phyloP scores from a whole-genome alignment of 2,888 invertebrate genomes.

The Hypomecis atomaria region DNA sequence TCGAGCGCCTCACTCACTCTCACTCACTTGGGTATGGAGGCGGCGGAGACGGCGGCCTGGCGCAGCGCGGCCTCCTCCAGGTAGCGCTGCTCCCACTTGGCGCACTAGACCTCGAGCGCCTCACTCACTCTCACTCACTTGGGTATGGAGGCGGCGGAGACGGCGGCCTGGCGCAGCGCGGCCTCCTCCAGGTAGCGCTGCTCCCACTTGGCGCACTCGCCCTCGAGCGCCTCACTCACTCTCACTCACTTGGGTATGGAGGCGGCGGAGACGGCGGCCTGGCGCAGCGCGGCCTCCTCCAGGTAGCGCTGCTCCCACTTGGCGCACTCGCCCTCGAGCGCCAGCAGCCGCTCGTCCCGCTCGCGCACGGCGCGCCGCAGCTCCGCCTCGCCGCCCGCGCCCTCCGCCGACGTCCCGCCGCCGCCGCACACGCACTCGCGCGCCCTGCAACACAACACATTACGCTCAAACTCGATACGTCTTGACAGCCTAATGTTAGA shows the following conservation, averaged over 20 bases:
- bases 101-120: conserved; percentile 90
- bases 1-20: conserved; percentile 80
- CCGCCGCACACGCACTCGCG: conserved; percentile 68
- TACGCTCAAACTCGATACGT: too few species aligned
- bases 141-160: conserved; percentile 91
- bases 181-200: conserved; percentile 80
- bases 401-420: conserved; percentile 58
- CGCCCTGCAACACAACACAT: conserved; percentile 50
- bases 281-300: conserved; percentile 91
- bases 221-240: too few species aligned
- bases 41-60: conserved; percentile 93
- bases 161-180: conserved; percentile 90
- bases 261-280: conserved; percentile 93
- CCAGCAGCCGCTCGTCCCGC: conserved; percentile 76
- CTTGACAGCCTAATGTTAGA: too few species aligned
- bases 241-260: conserved; percentile 87
- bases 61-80: conserved; percentile 91
- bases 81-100: conserved; percentile 94
- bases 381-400: conserved; percentile 75
- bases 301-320: conserved; percentile 95
- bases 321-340: conserved; percentile 91
- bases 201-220: too few species aligned
- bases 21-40: conserved; percentile 88
- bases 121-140: conserved; percentile 74
- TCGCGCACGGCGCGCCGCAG: conserved; percentile 77